Conservation (phyloP, 2,113 vertebrate genomes). For the Pteruthius melanotis region DNA sequence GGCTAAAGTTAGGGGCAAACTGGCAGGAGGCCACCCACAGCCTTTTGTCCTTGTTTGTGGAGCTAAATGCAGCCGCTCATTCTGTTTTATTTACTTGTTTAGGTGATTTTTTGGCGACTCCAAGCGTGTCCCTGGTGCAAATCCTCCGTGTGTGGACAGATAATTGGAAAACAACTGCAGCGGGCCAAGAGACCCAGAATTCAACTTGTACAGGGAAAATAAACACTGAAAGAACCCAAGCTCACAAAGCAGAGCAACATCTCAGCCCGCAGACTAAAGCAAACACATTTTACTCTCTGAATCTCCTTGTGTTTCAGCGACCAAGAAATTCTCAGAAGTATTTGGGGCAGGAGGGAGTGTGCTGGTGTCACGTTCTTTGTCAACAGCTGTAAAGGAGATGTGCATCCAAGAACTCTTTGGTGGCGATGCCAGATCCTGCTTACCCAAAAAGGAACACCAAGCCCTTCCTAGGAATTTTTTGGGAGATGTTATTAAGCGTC, state of each 20-base stretch:
- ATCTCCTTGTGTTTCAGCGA: constrained; percentile 23
- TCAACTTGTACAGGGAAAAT: not conserved
- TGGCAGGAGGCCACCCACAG: not conserved
- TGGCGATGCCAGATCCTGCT: constrained; percentile 12
- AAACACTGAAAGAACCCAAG: not conserved
- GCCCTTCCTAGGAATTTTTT: constrained; percentile 49
- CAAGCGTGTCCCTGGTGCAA: not conserved
- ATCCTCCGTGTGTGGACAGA: not conserved
- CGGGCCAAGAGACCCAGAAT: not conserved
- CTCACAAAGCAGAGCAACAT: not conserved
- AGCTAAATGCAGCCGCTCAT: constrained; percentile 13
- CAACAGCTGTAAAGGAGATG: constrained; percentile 66
- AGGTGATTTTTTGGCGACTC: constrained; percentile 2
- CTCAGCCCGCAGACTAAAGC: not conserved
- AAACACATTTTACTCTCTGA: not conserved
- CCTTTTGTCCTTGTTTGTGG: not conserved
- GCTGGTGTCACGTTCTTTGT: constrained; percentile 55
- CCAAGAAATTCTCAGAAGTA: constrained; percentile 26
- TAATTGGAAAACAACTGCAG: not conserved
- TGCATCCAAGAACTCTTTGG: not conserved
- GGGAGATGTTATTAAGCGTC: not conserved
- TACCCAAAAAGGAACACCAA: constrained; percentile 38
- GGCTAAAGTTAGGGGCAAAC: not conserved
- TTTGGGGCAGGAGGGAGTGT: constrained; percentile 44
- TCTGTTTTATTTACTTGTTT: not conserved